phyloP scores from a whole-genome alignment of 2,797 vertebrate species.

The Myotis pilosus region DNA sequence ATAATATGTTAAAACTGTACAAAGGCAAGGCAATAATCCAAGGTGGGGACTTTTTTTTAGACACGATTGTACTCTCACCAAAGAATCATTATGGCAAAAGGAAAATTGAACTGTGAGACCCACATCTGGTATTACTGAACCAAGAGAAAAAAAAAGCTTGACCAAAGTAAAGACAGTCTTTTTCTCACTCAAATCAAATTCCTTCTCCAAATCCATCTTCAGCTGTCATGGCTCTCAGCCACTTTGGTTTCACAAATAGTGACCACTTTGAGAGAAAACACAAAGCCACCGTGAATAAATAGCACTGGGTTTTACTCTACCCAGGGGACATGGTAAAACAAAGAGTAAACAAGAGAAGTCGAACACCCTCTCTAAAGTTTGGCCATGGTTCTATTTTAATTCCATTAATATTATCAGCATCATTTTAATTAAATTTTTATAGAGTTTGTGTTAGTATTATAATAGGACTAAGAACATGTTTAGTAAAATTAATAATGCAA shows the following conservation, averaged over 20 bases:
- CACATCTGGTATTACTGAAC: slow-evolving; percentile 10
- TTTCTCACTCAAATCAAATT: slow-evolving; percentile 32
- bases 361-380: slow-evolving; percentile 11
- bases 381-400: slow-evolving; percentile 19
- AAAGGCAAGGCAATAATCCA: slow-evolving; percentile 42
- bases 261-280: slow-evolving; percentile 26
- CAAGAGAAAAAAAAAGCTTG: background rate
- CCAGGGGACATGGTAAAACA: slow-evolving; percentile 1
- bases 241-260: slow-evolving; percentile 40
- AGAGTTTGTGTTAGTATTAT: background rate
- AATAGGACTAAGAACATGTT: background rate
- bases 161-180: slow-evolving; percentile 5
- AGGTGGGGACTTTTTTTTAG: slow-evolving; percentile 7
- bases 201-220: slow-evolving; percentile 9
- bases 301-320: slow-evolving; percentile 14
- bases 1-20: background rate
- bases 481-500: slow-evolving; percentile 39
- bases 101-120: slow-evolving; percentile 17
- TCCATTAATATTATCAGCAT: slow-evolving; percentile 10
- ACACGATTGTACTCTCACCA: slow-evolving; percentile 29
- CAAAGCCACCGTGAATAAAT: background rate
- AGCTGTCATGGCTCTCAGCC: background rate
- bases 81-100: slow-evolving; percentile 18
- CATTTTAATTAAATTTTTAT: slow-evolving; percentile 17
- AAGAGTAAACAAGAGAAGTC: background rate